Conservation (phyloP, 2,113 vertebrate species). For the Callochromis pleurospilus region DNA sequence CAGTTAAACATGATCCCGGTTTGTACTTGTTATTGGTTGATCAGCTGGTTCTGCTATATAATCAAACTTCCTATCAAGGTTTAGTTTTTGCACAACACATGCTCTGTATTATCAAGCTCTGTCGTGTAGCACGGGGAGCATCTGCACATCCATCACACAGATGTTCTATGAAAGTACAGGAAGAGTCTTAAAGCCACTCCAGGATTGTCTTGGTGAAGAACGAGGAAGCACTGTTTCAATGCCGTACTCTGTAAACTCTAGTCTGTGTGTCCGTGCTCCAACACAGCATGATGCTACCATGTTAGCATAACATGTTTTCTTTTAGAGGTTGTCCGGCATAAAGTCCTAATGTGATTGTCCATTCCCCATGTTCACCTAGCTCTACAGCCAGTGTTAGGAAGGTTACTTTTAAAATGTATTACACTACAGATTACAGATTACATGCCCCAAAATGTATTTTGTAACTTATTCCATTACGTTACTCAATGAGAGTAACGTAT, state of each 20-base stretch:
- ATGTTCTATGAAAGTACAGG: not conserved
- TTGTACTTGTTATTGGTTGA: not conserved
- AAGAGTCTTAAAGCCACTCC: not conserved
- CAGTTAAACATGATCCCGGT: not conserved
- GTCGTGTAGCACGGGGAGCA: not conserved
- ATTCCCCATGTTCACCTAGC: not conserved
- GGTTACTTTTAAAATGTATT: not conserved
- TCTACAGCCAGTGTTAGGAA: not conserved
- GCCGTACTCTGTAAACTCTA: not conserved
- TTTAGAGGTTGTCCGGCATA: not conserved
- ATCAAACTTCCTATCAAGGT: not conserved
- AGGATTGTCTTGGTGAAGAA: not conserved
- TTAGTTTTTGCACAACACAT: not conserved
- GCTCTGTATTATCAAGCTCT: not conserved
- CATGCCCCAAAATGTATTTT: not conserved
- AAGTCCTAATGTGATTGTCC: not conserved
- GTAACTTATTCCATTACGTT: accelerated
- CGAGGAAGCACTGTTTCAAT: not conserved
- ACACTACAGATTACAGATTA: accelerated
- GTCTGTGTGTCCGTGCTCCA: not conserved
- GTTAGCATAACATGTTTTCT: not conserved
- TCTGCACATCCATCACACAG: not conserved
- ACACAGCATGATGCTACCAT: not conserved
- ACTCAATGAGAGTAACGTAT: not conserved
- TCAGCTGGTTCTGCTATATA: not conserved